Percentiles rank a stretch among this genome's conserved stretches.
Conservation (phyloP, 2,888 invertebrate genomes). For the Pristionchus arcanus region DNA sequence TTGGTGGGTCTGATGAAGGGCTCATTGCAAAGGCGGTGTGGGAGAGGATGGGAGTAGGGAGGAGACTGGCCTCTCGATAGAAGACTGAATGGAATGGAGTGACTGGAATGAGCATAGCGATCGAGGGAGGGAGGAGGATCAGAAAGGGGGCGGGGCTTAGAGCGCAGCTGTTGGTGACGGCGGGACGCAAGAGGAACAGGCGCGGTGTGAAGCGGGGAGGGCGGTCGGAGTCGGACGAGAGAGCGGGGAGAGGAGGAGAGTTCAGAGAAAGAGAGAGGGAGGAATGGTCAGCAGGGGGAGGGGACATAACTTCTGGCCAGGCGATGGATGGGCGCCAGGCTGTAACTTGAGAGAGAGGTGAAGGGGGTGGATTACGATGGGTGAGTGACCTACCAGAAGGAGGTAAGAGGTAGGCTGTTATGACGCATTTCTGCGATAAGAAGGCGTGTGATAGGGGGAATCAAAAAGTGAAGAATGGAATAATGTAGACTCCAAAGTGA, state of each 20-base stretch:
- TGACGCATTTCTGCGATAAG: too few relatives aligned
- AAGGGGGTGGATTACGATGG: neutral
- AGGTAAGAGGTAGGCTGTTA: neutral
- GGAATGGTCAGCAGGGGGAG: conserved; percentile 38
- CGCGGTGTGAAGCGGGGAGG: neutral
- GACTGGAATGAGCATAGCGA: conserved; percentile 16
- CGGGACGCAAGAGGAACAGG: conserved; percentile 35
- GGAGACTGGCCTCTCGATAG: neutral
- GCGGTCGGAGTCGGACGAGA: neutral
- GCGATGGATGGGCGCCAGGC: conserved; percentile 5
- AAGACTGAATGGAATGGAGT: conserved; percentile 16
- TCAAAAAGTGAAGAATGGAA: too few relatives aligned
- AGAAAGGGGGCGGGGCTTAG: conserved; percentile 15
- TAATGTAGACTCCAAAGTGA: too few relatives aligned
- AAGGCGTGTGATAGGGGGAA: too few relatives aligned
- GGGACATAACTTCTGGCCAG: conserved; percentile 39
- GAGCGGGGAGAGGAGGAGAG: conserved; percentile 8
- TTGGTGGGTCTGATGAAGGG: neutral
- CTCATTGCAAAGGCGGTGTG: neutral
- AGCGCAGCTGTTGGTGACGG: conserved; percentile 15
- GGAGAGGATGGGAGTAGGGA: neutral
- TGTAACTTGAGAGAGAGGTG: conserved; percentile 40
- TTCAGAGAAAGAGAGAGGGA: neutral
- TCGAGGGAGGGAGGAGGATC: conserved; percentile 21
- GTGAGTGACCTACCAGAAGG: conserved; percentile 39